phyloP scores from a whole-genome alignment of 2,888 invertebrate species.

The Glyphotaelius pellucidus region DNA sequence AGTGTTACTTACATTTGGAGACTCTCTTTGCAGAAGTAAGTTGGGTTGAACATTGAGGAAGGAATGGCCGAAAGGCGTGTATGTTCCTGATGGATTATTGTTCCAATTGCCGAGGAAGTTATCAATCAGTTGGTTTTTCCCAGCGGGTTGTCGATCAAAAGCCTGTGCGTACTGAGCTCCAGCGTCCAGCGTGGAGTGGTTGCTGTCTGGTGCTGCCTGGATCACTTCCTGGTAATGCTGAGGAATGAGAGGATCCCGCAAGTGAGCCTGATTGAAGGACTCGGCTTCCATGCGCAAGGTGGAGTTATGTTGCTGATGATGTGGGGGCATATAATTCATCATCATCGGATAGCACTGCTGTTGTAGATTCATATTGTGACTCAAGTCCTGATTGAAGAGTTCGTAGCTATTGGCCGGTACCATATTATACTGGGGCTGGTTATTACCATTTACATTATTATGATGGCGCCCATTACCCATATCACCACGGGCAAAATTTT shows the following conservation, averaged over 20 bases:
- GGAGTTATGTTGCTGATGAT: conserved; percentile 45
- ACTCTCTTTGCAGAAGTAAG: conserved; percentile 48
- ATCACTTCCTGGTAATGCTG: conserved; percentile 35
- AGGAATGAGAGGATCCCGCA: conserved; percentile 17
- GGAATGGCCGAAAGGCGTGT: conserved; percentile 77
- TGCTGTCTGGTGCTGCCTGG: conserved; percentile 16
- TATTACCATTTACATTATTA: conserved; percentile 73
- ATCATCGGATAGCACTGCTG: conserved; percentile 55
- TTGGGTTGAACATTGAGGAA: conserved; percentile 62
- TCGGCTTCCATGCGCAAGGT: conserved; percentile 24
- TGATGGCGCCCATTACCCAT: conserved; percentile 75
- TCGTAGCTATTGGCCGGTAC: conserved; percentile 76
- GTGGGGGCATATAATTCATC: conserved; percentile 46
- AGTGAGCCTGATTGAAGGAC: conserved; percentile 17
- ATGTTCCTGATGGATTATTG: conserved; percentile 79
- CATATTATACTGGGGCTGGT: conserved; percentile 72
- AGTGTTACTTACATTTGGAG: conserved; percentile 2
- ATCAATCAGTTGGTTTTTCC: conserved; percentile 73
- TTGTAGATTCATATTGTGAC: conserved; percentile 51
- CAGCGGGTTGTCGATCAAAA: conserved; percentile 47
- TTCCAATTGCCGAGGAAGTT: conserved; percentile 81
- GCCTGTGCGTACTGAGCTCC: conserved; percentile 29
- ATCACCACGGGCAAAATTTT: conserved; percentile 72
- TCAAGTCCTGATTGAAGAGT: conserved; percentile 70
- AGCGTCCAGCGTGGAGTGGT: background rate